Evolutionary conservation across 2,797 vertebrate species (phyloP), one percentile per base, ranked within the genome.

Genomic region (Podarcis lilfordi): DNA sequence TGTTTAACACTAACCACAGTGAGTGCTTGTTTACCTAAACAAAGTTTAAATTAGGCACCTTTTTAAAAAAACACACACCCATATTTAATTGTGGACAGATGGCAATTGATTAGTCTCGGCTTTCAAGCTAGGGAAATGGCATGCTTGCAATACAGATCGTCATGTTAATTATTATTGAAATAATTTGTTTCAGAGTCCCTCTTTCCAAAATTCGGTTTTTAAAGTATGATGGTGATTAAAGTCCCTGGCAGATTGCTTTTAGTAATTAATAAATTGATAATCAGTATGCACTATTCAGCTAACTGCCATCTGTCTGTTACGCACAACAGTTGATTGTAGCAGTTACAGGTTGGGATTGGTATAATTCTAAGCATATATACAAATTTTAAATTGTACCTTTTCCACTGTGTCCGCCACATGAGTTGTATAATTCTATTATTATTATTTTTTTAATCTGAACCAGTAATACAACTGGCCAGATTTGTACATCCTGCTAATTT

Each of bases 231-330:
- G 91, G 93, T 92, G 92, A 37, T 35, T 40, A 95, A 92, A 93
- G 89, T 29, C 29, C 94, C 93, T 93, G 93, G 93, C 95, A 96
- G 94, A 95, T 94, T 95, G 92, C 91, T 94, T 96, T 94, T 93
- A 93, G 92, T 95, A 95, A 96, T 96, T 96, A 96, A 94, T 96
- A 96, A 93, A 94, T 94, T 95, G 93, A 95, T 94, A 93, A 94
- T 93, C 92, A 93, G 91, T 93, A 15, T 95, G 94, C 94, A 89
- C 94, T 93, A 94, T 94, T 95, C 95, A 92, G 91, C 91, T 94
- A 91, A 89, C 89, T 95, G 89, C 95, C 95, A 96, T 95, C 95
- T 96, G 95, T 95, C 95, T 94, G 79, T 91, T 94, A 89, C n/a
- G 55, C 88, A 94, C 90, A 93, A 91, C 92, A 91, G 89, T 93